Conservation (phyloP, 2,113 vertebrate species). For the Austrofundulus limnaeus region DNA sequence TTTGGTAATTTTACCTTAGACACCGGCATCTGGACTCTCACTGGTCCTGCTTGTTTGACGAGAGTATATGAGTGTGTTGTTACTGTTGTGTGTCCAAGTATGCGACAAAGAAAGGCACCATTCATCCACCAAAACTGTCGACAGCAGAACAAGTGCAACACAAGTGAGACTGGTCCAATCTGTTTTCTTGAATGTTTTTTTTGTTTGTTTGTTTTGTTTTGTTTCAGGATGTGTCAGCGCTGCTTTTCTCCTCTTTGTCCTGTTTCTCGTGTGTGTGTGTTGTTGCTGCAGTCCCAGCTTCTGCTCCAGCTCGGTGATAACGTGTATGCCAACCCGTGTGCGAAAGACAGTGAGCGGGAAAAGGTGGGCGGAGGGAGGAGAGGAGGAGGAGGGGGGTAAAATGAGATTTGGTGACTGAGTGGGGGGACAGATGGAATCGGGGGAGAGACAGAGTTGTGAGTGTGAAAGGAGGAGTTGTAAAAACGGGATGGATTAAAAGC, state of each 20-base stretch:
- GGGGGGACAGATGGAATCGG: constrained; percentile 49
- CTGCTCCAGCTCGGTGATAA: constrained; percentile 33
- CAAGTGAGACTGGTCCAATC: constrained; percentile 36
- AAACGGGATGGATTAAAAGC: constrained; percentile 48
- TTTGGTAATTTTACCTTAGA: constrained; percentile 69
- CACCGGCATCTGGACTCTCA: constrained; percentile 68
- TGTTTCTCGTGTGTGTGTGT: constrained; percentile 47
- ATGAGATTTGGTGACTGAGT: constrained; percentile 30
- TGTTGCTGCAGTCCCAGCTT: constrained; percentile 55
- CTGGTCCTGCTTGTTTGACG: constrained; percentile 26
- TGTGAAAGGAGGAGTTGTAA: constrained; percentile 40
- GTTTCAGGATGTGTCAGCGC: constrained; percentile 28
- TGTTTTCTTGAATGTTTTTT: constrained; percentile 3
- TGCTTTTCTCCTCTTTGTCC: constrained; percentile 40
- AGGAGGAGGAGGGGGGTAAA: constrained; percentile 9
- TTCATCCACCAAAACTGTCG: constrained; percentile 30
- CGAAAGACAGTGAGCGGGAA: constrained; percentile 32
- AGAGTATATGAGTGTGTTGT: constrained; percentile 17
- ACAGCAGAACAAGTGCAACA: constrained; percentile 18
- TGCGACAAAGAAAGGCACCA: constrained; percentile 25
- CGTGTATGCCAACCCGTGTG: constrained; percentile 38
- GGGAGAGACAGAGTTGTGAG: constrained; percentile 44
- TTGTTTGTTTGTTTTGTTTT: no score
- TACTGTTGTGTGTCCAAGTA: constrained; percentile 33
- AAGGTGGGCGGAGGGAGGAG: constrained; percentile 14